Evolutionary conservation across 2,797 vertebrate species (phyloP), one percentile per base, ranked within the genome.

Genomic region (Micromesistius poutassou): DNA sequence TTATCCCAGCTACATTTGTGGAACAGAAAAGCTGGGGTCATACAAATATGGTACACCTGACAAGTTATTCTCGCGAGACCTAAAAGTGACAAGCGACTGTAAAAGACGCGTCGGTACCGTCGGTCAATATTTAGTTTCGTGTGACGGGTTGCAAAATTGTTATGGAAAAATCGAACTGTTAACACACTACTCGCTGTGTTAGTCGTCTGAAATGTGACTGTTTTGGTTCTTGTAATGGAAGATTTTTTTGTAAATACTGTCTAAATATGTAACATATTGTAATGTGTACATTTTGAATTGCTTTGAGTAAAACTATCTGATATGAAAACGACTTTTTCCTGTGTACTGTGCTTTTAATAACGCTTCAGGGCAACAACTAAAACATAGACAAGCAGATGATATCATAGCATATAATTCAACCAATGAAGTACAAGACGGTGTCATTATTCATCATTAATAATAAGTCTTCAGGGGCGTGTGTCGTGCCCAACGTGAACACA

Each of bases 221-320:
- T 90, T 80, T 88, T 85, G 28, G 28, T 85, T 85, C 87, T 89
- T 94, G 92, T 90, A 78, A 89, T 89, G 86, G 78, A 93, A 94
- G 85, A 87, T 83, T 81, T 88, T 89, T 93, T 91, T 93, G 96
- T 97, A 97, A 94, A 97, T 96, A 96, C 79, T 87, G 85, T 93
- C 93, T 91, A 91, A 89, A 96, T 88, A 88, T 97, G 96, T 97
- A 97, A 96, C 95, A 97, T 97, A 97, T 75, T 91, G 89, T 90
- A 91, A 88, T 93, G 93, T 95, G 95, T 93, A 93, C 90, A 93
- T 91, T 92, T 90, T 82, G 90, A 91, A 88, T 83, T 89, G 87
- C 87, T 91, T 90, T 88, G 81, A 91, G 87, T 89, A 89, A 89
- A 90, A 91, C 85, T 79, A 76, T 79, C 79, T 92, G 85, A 92